Percentiles rank a stretch among this genome's conserved stretches.
phyloP scores from a whole-genome alignment of 2,888 invertebrate genomes.

The Alitta virens region DNA sequence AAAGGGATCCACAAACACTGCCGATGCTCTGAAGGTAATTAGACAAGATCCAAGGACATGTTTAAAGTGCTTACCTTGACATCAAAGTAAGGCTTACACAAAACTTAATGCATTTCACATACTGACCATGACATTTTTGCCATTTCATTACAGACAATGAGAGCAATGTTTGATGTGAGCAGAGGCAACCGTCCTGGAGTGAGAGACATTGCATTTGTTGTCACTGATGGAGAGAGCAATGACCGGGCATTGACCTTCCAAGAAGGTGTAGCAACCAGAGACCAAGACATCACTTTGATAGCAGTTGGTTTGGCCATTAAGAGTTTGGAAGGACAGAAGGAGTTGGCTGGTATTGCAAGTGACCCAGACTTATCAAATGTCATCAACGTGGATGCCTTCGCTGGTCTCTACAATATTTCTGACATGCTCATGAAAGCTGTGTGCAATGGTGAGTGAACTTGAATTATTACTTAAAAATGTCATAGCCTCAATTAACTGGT shows the following conservation, averaged over 20 bases:
- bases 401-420: constrained; percentile 34
- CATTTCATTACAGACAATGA: too few species aligned
- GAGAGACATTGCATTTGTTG: constrained; percentile 36
- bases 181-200: constrained; percentile 41
- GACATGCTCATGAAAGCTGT: constrained; percentile 40
- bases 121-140: too few species aligned
- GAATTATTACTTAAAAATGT: background rate
- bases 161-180: background rate
- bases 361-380: constrained; percentile 42
- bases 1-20: constrained; percentile 13
- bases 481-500: too few species aligned
- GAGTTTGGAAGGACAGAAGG: constrained; percentile 13
- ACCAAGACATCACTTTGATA: constrained; percentile 21
- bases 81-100: too few species aligned
- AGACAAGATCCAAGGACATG: background rate
- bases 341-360: constrained; percentile 42
- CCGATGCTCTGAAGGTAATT: constrained; percentile 4
- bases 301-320: constrained; percentile 25
- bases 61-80: too few species aligned
- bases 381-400: constrained; percentile 37
- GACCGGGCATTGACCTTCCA: constrained; percentile 7
- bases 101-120: too few species aligned
- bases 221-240: constrained; percentile 34
- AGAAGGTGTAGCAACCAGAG: constrained; percentile 9
- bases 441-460: constrained; percentile 37